phyloP scores from a whole-genome alignment of 2,797 vertebrate genomes.

The Stomatorhinus walkeri region DNA sequence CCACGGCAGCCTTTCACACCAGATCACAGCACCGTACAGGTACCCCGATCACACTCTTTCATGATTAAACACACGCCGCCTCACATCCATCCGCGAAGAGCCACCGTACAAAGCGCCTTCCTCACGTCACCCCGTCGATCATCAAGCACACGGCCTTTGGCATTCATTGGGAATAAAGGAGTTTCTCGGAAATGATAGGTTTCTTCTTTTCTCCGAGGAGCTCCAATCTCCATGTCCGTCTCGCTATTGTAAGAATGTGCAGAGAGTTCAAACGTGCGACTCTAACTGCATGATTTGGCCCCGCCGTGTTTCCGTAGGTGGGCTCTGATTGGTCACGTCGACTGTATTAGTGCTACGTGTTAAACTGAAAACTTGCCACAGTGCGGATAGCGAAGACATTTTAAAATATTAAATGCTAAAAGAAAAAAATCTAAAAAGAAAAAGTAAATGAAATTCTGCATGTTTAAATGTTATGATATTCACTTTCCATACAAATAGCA shows the following conservation, averaged over 20 bases:
- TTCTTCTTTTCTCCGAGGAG: slow-evolving; percentile 21
- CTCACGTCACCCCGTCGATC: slow-evolving; percentile 32
- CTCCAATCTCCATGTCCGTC: slow-evolving; percentile 44
- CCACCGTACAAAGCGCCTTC: slow-evolving; percentile 38
- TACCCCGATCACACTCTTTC: background rate
- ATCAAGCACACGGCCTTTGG: slow-evolving; percentile 24
- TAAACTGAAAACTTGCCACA: background rate
- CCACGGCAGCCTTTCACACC: background rate
- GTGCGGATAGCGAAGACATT: background rate
- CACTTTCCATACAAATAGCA: background rate
- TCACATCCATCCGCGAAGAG: slow-evolving; percentile 50
- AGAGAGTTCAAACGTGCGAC: slow-evolving; percentile 46
- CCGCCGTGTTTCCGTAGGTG: slow-evolving; percentile 51
- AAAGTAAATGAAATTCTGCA: background rate
- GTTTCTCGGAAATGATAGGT: background rate
- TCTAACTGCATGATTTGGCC: slow-evolving; percentile 49
- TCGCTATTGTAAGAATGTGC: slow-evolving; percentile 51
- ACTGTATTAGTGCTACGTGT: slow-evolving; percentile 16
- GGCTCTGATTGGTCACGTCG: slow-evolving; percentile 36
- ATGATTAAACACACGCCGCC: slow-evolving; percentile 52
- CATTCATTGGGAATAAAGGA: background rate
- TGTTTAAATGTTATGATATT: background rate
- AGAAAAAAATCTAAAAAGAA: background rate
- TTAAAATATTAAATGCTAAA: background rate
- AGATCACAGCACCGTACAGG: background rate